Percentiles rank a stretch among this genome's conserved stretches.
These are phyloP conservation scores for Digitonthophagus gazella DNA, from an alignment of 2,888 invertebrate species.

Conservation along the genomic window DNA sequence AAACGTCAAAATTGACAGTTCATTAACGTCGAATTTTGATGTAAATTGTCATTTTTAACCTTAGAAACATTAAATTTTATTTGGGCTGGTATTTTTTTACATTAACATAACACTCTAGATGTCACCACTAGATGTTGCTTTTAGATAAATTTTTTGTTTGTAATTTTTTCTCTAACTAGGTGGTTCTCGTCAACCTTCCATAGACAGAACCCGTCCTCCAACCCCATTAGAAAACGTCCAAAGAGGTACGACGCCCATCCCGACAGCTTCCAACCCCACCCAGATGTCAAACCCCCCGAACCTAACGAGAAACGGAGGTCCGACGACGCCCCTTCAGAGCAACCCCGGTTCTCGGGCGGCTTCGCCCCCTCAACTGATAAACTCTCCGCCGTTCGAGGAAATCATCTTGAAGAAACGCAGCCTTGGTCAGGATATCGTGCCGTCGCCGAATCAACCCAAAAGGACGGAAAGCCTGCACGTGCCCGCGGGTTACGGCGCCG, in stretches of 20 bases:
- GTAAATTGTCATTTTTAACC: too few relatives aligned
- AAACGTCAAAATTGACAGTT: too few relatives aligned
- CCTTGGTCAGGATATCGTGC: constrained; percentile 85
- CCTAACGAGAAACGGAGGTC: constrained; percentile 14
- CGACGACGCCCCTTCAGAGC: background rate
- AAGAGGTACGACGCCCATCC: constrained; percentile 45
- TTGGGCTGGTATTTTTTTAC: too few relatives aligned
- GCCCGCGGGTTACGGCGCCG: constrained; percentile 52
- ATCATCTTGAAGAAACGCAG: constrained; percentile 75
- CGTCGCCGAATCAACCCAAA: constrained; percentile 84
- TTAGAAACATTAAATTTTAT: too few relatives aligned
- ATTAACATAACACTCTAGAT: too few relatives aligned
- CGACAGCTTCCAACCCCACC: constrained; percentile 9
- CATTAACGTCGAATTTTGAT: too few relatives aligned
- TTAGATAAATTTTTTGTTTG: too few relatives aligned
- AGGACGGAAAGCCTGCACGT: constrained; percentile 88
- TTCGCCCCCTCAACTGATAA: constrained; percentile 52
- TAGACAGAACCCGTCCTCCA: constrained; percentile 58
- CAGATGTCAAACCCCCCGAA: constrained; percentile 18
- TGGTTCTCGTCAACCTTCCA: constrained; percentile 74
- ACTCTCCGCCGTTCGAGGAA: constrained; percentile 73
- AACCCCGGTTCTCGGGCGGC: constrained; percentile 42
- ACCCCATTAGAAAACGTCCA: constrained; percentile 48
- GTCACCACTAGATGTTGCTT: too few relatives aligned
- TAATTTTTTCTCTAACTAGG: constrained; percentile 48